Conservation (phyloP, 2,888 invertebrate species). For the Syrphus vitripennis region DNA sequence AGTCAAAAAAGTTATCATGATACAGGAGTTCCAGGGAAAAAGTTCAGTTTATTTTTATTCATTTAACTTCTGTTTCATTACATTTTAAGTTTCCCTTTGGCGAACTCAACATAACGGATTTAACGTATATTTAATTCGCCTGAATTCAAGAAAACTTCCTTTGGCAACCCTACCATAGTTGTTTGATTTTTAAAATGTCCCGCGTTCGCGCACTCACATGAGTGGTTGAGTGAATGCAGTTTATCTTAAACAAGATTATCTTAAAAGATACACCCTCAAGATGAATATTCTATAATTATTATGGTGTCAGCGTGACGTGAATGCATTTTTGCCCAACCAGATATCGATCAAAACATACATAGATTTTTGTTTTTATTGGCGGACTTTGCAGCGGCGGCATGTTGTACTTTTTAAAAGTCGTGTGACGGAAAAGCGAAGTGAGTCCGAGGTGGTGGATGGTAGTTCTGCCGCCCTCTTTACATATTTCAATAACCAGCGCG, state of each 20-base stretch:
- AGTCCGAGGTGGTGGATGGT: conserved; percentile 4
- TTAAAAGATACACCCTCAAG: conserved; percentile 63
- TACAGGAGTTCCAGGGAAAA: no score
- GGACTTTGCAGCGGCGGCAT: not conserved
- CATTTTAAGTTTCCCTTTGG: no score
- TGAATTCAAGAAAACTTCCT: not conserved
- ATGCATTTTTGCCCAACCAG: conserved; percentile 46
- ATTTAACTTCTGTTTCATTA: no score
- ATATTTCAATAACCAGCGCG: conserved; percentile 19
- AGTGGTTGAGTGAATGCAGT: conserved; percentile 10
- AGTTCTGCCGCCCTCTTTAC: conserved; percentile 47
- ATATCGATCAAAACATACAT: conserved; percentile 58
- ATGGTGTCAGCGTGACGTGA: conserved; percentile 60
- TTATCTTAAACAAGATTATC: conserved; percentile 57
- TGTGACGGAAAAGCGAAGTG: not conserved
- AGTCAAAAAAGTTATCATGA: no score
- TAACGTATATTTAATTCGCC: no score
- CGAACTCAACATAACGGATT: no score
- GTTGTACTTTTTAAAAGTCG: conserved; percentile 23
- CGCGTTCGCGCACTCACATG: not conserved
- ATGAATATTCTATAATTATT: conserved; percentile 69
- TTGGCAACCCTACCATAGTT: not conserved
- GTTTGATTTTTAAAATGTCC: not conserved
- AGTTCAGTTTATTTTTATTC: no score
- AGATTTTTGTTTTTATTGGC: not conserved